Evolutionary conservation across 1,140 invertebrate genomes (phyloP), one percentile per base, ranked within the genome.

Genomic region (Brachionus rotundiformis): DNA sequence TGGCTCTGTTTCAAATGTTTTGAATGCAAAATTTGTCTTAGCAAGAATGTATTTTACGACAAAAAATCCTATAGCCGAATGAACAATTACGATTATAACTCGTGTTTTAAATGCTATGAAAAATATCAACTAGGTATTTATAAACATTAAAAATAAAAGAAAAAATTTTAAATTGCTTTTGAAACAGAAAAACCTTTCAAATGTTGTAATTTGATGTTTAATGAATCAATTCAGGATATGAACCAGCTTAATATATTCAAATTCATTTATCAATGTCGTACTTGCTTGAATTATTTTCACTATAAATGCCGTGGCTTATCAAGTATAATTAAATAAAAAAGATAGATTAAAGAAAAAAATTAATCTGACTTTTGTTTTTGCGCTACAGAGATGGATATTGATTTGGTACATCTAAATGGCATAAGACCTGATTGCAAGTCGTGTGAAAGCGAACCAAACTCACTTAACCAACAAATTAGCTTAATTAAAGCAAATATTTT

Each of bases 1-100:
- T 89, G 88, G 88, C 88, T 89, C 83, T 83, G 85, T 82, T 49
- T 82, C 82, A 90, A 89, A n/a, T 79, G 76, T 39, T 79, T 79
- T 13, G 47, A 91, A 90, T 84, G 90, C 90, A 84, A 87, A 89
- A 44, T 59, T 23, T 65, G 82, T 31, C 8, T 19, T 27, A 75
- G 23, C 13, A 54, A 79, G 23, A 29, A 13, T 63, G 11, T 59
- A 10, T 59, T 25, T 39, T 79, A 79, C 19, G 76, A 79, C 16
- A 79, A 79, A 39, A 79, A 79, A 41, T 19, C 25, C 2, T 79
- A 39, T 39, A 79, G 54, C 7, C 19, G 47, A 39, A 54, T 54
- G 59, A 63, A 33, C 31, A 79, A 79, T 39, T 79, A 59, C 23
- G 76, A 79, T 39, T 79, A 39, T 27, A 36, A 19, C 47, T 10